Base-by-base conservation (phyloP, 2,113 vertebrate species). In the Dendropsophus ebraccatus region DNA sequence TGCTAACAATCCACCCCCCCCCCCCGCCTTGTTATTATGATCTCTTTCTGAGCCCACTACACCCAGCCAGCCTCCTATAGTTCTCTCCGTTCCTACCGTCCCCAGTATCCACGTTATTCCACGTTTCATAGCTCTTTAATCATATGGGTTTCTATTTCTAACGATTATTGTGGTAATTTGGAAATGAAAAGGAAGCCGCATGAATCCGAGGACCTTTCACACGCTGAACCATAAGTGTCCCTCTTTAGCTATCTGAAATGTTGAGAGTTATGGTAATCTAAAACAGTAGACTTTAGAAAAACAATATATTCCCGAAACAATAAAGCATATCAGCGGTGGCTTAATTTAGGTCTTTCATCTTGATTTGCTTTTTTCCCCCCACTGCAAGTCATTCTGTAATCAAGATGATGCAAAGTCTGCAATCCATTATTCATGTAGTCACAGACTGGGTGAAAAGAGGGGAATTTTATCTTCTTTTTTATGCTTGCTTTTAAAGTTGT, bases 391-490 rank as follows among this genome's bases (percentile, higher is more conserved):
- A 77, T 77, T 77, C 49, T 47, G 75, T 77, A 77, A 77, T 77
- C 75, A 77, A 77, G 75, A 77, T 54, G 49, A 32, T 77, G 75
- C 49, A 32, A 77, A 54, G 50, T 54, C 75, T 77, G 49, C 75
- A 32, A 77, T 77, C 30, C 75, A 77, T 77, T 54, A 77, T 77
- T 77, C 75, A 77, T 77, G 75, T 77, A 77, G 75, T 77, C 75
- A 77, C 75, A 54, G 19, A 54, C 49, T 77, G 25, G 50, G 49
- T 77, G 49, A 77, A 16, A 77, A 77, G 49, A 77, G 17, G 75
- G 17, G 21, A 23, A 30, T 32, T 77, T 77, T 54, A 54, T 77
- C 49, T 54, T 77, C 8, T 74, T 50, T 52, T 52, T 49, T 76
- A 28, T 50, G 45, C 73, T 32, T 52, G 47, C 74, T 77, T 77